phyloP scores from a whole-genome alignment of 2,113 vertebrate species.

The Echinops telfairi region DNA sequence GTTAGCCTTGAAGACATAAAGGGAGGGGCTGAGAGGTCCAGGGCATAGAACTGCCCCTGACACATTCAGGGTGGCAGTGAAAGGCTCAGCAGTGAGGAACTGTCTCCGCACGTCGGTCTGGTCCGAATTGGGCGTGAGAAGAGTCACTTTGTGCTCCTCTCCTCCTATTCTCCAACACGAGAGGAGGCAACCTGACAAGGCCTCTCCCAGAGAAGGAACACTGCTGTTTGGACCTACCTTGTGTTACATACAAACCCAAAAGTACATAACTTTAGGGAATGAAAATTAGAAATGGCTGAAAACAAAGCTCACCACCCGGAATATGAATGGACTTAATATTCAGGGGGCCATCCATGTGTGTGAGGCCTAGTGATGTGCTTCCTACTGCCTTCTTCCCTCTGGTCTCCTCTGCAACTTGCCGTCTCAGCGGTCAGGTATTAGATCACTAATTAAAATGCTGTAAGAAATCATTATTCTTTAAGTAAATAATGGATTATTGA shows the following conservation, averaged over 20 bases:
- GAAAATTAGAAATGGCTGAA: neutral
- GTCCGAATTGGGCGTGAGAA: neutral
- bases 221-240: neutral
- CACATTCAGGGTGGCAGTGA: neutral
- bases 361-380: rapidly evolving
- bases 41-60: slow-evolving; percentile 3
- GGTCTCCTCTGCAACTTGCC: neutral
- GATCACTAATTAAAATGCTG: slow-evolving; percentile 57
- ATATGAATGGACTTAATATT: neutral
- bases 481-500: slow-evolving; percentile 70
- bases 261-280: neutral
- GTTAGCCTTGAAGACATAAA: slow-evolving; percentile 56
- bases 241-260: neutral
- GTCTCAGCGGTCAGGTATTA: neutral
- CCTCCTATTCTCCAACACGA: neutral
- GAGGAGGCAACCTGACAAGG: neutral
- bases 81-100: neutral
- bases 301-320: neutral
- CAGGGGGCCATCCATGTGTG: rapidly evolving
- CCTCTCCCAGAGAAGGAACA: neutral
- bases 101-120: neutral
- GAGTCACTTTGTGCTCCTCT: slow-evolving; percentile 35
- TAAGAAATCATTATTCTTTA: slow-evolving; percentile 38
- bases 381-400: rapidly evolving
- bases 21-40: neutral